phyloP scores from a whole-genome alignment of 2,888 invertebrate genomes.

The Epinotia nisella region DNA sequence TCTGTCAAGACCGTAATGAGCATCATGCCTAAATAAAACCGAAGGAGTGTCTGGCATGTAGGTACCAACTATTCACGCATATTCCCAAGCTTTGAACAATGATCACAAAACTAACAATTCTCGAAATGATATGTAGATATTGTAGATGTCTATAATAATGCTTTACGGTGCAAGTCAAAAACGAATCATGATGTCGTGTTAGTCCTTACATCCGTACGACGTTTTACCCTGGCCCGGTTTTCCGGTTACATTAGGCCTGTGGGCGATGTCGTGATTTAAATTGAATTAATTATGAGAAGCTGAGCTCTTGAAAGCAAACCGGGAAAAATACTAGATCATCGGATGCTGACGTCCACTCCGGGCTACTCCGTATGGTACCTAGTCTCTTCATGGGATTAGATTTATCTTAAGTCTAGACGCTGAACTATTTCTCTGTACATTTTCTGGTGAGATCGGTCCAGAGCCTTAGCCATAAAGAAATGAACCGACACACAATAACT shows the following conservation, averaged over 20 bases:
- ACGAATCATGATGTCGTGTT: background rate
- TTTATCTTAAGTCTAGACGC: background rate
- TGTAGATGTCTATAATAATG: no score
- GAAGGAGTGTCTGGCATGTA: background rate
- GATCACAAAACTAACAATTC: slow-evolving; percentile 10
- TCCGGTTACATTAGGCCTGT: slow-evolving; percentile 70
- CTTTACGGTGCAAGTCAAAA: slow-evolving; percentile 50
- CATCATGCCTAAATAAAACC: background rate
- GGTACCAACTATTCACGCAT: slow-evolving; percentile 10
- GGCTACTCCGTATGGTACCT: background rate
- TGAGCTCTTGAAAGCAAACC: slow-evolving; percentile 67
- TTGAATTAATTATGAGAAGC: slow-evolving; percentile 79
- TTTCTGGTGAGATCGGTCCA: background rate
- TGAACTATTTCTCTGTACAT: no score
- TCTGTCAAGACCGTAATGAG: background rate
- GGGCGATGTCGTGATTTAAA: slow-evolving; percentile 80
- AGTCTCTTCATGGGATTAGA: background rate
- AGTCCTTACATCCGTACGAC: background rate
- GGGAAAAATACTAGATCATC: slow-evolving; percentile 69
- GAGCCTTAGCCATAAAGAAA: background rate
- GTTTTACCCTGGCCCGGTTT: slow-evolving; percentile 47
- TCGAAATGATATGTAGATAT: slow-evolving; percentile 29
- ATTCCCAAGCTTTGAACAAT: slow-evolving; percentile 15
- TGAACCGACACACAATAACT: background rate
- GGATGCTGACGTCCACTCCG: slow-evolving; percentile 50